Evolutionary conservation across 1,140 invertebrate species (phyloP).

Genomic region (Bicyclus anynana): DNA sequence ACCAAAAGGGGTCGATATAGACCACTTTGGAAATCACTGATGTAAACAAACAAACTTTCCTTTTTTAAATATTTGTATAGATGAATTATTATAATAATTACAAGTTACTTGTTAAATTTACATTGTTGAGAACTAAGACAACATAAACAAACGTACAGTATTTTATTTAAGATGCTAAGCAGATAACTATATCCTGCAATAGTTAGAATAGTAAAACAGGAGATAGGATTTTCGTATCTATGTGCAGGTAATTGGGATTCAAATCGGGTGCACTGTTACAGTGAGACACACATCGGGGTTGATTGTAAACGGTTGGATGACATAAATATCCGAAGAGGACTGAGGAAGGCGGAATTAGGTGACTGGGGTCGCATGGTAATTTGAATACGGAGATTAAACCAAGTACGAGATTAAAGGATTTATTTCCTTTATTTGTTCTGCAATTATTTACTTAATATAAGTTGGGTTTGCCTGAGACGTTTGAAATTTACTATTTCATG

Average conservation of each 20-base stretch:
- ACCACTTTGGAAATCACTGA: no score
- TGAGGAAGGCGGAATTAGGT: constrained; percentile 17
- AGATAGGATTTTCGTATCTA: neutral
- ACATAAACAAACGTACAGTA: neutral
- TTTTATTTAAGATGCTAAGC: constrained; percentile 6
- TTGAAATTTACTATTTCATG: neutral
- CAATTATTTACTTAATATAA: constrained; percentile 1
- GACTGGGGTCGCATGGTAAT: constrained; percentile 14
- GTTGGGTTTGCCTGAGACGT: no score
- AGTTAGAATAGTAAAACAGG: neutral
- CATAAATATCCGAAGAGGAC: constrained; percentile 23
- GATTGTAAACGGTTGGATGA: constrained; percentile 13
- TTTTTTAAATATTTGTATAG: no score
- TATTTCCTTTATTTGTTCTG: constrained; percentile 17
- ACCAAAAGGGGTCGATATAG: no score
- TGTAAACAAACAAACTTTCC: no score
- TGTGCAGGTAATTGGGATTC: neutral
- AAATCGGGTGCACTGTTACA: neutral
- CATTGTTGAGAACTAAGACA: neutral
- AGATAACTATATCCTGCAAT: neutral
- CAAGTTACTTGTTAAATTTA: neutral
- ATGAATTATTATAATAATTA: no score
- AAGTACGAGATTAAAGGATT: constrained; percentile 14
- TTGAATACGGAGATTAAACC: constrained; percentile 21
- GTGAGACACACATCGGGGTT: neutral